Base-by-base conservation (phyloP, 2,888 invertebrate species). In the Troides oblongomaculatus region DNA sequence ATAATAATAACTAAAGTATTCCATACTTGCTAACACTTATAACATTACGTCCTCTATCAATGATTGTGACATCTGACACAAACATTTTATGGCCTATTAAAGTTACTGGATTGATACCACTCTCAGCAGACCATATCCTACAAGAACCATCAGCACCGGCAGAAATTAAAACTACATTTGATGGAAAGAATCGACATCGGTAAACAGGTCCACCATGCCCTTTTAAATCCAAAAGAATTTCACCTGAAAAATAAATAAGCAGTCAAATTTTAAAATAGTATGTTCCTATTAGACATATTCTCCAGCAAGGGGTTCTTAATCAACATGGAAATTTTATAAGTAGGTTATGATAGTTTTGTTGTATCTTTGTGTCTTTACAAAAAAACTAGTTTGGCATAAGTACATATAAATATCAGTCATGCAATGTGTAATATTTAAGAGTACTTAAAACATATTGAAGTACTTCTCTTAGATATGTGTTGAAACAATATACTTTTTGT, bases 171-270 rank as follows among this genome's bases (percentile, higher is more conserved):
- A 96, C 95, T 68, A 94, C 81, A 1, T 95, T 96, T 21, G 96
- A 96, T 43, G 96, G 96, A 77, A 96, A 96, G 80, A 95, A 95
- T 68, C 90, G 87, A 79, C 95, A 94, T 71, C 92, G 93, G 84
- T 95, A 95, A 7, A 95, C 93, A 72, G 96, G 95, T 63, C 95
- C 95, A 39, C 93, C 88, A 84, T 96, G 96, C 0, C 96, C 96
- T 74, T 93, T 88, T 66, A 96, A 80, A 70, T 88, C 87, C 65
- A 93, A 79, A 73, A 89, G 76, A 12, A 86, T 75, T 75, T 92
- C 92, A 84, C 87, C 93, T 93, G 73, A 25, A 81, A 84, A 60
- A 61, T 30, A 68, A 69, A 53, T 93, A 79, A 92, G 81, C 39
- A 8, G 88, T 58, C 3, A 57, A 23, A 23, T 56, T 56, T n/a